phyloP scores from a whole-genome alignment of 2,888 invertebrate species.

The Liodrosophila aerea region DNA sequence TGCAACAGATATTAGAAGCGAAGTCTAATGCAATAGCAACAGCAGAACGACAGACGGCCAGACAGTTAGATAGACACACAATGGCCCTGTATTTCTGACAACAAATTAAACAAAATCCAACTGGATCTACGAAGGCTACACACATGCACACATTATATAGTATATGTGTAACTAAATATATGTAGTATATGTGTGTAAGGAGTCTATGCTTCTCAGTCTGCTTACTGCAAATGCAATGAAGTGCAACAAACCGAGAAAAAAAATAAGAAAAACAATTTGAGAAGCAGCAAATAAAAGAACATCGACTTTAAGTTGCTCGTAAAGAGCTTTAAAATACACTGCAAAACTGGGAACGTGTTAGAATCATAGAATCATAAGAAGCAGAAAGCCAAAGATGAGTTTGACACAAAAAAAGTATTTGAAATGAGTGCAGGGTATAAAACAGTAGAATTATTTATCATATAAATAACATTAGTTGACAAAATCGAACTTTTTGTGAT shows the following conservation, averaged over 20 bases:
- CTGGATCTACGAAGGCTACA: slow-evolving; percentile 26
- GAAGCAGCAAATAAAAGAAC: neutral
- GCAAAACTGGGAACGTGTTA: neutral
- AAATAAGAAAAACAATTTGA: slow-evolving; percentile 13
- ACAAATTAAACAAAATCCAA: slow-evolving; percentile 66
- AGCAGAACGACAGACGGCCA: slow-evolving; percentile 8
- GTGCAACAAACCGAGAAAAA: slow-evolving; percentile 34
- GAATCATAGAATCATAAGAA: too few species aligned
- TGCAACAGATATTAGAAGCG: slow-evolving; percentile 71
- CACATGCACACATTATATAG: slow-evolving; percentile 10
- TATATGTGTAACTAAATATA: neutral
- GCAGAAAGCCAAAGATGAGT: too few species aligned
- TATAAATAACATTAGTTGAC: too few species aligned
- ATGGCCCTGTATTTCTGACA: slow-evolving; percentile 63
- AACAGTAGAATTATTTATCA: too few species aligned
- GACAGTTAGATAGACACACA: slow-evolving; percentile 7
- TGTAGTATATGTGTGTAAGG: slow-evolving; percentile 3
- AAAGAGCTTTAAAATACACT: neutral
- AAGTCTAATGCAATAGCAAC: slow-evolving; percentile 65
- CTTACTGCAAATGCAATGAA: slow-evolving; percentile 58
- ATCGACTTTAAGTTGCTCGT: neutral
- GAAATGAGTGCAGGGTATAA: too few species aligned
- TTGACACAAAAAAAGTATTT: neutral
- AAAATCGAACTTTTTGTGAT: too few species aligned
- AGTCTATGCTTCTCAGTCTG: slow-evolving; percentile 15